A percentile compares a stretch with the other conserved stretches of the same genome.
Evolutionary conservation across 2,113 vertebrate species (phyloP).

Genomic region (Callionymus lyra): DNA sequence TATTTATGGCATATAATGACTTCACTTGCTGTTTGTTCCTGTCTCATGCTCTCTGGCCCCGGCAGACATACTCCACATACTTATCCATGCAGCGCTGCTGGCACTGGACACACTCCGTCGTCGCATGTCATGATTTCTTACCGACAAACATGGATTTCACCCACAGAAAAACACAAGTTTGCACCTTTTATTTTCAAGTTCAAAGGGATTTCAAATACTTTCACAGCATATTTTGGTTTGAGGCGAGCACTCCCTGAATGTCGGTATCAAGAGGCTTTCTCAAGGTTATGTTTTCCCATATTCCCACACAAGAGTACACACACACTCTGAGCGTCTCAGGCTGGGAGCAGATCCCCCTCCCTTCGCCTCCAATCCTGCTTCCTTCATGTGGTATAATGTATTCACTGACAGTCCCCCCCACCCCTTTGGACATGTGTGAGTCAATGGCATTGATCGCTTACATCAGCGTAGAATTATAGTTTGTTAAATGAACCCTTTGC

Average conservation of each 20-base stretch:
- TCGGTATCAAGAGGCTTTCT: slow-evolving; percentile 31
- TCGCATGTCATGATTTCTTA: slow-evolving; percentile 33
- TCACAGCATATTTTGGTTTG: slow-evolving; percentile 28
- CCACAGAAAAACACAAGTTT: too few species aligned
- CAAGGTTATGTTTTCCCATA: slow-evolving; percentile 55
- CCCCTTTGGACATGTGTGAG: slow-evolving; percentile 16
- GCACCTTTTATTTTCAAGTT: too few species aligned
- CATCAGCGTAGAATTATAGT: slow-evolving; percentile 6
- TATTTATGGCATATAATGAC: slow-evolving; percentile 67
- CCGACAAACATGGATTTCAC: slow-evolving; percentile 36
- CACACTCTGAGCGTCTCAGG: slow-evolving; percentile 22
- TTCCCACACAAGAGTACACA: slow-evolving; percentile 14
- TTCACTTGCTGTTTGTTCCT: slow-evolving; percentile 78
- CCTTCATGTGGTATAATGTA: slow-evolving; percentile 17
- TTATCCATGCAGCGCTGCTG: slow-evolving; percentile 61
- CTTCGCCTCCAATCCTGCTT: slow-evolving; percentile 19
- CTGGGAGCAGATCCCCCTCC: slow-evolving; percentile 31
- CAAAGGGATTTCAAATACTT: too few species aligned
- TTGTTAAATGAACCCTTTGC: slow-evolving; percentile 1
- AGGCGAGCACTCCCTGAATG: slow-evolving; percentile 38
- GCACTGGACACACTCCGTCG: slow-evolving; percentile 44
- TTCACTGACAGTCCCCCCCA: slow-evolving; percentile 23
- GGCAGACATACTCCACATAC: slow-evolving; percentile 68
- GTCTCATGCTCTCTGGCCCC: slow-evolving; percentile 82
- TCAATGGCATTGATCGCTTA: slow-evolving; percentile 7